A percentile compares a stretch with the other conserved stretches of the same genome.
These are phyloP conservation scores for Alloplasta piceator DNA, from an alignment of 2,888 invertebrate species.

Conservation along the genomic window DNA sequence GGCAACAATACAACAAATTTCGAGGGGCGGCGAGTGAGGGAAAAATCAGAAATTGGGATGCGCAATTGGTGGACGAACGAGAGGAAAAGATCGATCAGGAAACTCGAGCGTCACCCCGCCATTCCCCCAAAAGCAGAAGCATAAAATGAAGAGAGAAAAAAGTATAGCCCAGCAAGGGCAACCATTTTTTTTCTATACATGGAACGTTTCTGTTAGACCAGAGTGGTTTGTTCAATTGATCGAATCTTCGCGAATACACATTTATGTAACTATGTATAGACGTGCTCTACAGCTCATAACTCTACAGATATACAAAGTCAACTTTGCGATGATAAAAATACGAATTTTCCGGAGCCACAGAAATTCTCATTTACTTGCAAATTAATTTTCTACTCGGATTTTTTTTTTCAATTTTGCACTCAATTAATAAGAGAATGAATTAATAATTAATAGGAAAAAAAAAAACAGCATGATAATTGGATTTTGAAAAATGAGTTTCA, in stretches of 20 bases:
- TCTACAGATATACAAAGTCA: too few relatives aligned
- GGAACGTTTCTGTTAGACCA: constrained; percentile 8
- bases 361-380: too few relatives aligned
- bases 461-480: too few relatives aligned
- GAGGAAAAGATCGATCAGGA: constrained; percentile 9
- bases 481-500: too few relatives aligned
- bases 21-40: not conserved
- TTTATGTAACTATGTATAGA: not conserved
- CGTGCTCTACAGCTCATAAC: too few relatives aligned
- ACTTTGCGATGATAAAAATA: too few relatives aligned
- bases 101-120: not conserved
- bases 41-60: constrained; percentile 14
- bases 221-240: constrained; percentile 53
- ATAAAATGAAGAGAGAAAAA: constrained; percentile 23
- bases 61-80: constrained; percentile 1
- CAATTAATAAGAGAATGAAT: too few relatives aligned
- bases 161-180: constrained; percentile 34
- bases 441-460: too few relatives aligned
- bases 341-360: too few relatives aligned
- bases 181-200: constrained; percentile 44
- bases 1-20: not conserved
- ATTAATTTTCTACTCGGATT: too few relatives aligned
- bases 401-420: too few relatives aligned
- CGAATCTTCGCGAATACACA: constrained; percentile 8
- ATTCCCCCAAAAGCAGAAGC: not conserved